Evolutionary conservation across 2,113 vertebrate genomes (phyloP).

Genomic region (Cnemophilus loriae): DNA sequence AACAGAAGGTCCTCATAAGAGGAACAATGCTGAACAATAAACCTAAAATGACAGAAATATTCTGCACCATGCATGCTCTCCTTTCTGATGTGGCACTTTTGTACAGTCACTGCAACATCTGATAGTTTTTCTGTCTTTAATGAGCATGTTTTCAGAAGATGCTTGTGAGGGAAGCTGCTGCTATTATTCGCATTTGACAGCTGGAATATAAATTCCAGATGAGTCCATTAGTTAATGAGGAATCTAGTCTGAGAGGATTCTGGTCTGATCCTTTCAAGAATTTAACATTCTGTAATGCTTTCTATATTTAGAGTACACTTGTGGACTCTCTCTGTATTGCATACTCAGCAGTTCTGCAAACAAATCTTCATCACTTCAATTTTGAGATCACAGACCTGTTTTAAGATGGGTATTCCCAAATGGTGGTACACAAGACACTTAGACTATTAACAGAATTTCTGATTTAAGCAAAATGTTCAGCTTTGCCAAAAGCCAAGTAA

Average conservation of each 20-base stretch:
- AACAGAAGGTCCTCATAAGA: background rate
- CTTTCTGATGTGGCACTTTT: background rate
- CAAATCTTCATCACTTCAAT: background rate
- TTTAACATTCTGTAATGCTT: background rate
- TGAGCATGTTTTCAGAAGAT: background rate
- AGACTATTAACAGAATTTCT: background rate
- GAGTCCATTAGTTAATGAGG: background rate
- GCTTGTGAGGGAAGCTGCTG: background rate
- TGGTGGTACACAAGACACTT: background rate
- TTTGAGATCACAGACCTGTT: background rate
- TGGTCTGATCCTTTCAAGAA: background rate
- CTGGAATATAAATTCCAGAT: background rate
- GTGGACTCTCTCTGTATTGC: background rate
- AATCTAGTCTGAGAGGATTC: background rate
- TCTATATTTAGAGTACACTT: background rate
- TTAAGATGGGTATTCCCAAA: background rate
- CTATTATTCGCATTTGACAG: background rate
- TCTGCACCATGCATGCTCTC: background rate
- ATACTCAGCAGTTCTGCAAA: background rate
- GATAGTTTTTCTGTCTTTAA: background rate
- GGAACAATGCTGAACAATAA: background rate
- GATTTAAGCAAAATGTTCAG: background rate
- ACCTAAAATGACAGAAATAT: background rate
- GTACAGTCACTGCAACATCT: background rate
- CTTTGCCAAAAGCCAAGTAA: background rate